phyloP scores from a whole-genome alignment of 2,113 vertebrate species.

The Amphilophus citrinellus region DNA sequence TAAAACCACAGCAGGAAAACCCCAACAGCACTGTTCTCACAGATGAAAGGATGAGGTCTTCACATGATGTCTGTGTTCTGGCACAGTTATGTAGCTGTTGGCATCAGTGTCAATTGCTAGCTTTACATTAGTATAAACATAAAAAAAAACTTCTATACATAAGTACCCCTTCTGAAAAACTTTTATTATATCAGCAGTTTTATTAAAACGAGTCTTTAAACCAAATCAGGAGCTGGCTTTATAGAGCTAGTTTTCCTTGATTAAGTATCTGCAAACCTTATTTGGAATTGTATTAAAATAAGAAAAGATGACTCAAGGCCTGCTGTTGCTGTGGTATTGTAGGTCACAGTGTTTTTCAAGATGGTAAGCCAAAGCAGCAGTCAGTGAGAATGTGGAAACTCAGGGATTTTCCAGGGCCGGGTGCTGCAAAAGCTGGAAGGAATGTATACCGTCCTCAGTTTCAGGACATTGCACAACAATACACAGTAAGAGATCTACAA shows the following conservation, averaged over 20 bases:
- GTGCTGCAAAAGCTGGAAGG: conserved; percentile 55
- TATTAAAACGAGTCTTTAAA: too few species aligned
- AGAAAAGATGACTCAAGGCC: conserved; percentile 1
- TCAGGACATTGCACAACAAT: conserved; percentile 39
- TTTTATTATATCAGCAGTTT: neutral
- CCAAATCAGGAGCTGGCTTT: neutral
- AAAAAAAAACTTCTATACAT: neutral
- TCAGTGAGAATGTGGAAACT: conserved; percentile 66
- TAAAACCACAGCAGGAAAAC: conserved; percentile 47
- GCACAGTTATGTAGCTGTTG: neutral
- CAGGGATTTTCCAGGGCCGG: conserved; percentile 80
- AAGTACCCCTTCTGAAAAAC: neutral
- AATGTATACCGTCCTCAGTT: conserved; percentile 51
- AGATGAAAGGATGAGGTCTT: conserved; percentile 29
- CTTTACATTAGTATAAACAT: neutral
- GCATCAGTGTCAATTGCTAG: neutral
- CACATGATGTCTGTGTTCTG: conserved; percentile 20
- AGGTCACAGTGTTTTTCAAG: conserved; percentile 26
- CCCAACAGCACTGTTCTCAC: conserved; percentile 22
- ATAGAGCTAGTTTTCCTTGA: neutral
- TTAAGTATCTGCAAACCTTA: neutral
- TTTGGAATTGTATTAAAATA: neutral
- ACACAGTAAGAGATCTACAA: conserved; percentile 6
- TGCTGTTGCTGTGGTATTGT: conserved; percentile 37
- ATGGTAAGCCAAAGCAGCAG: conserved; percentile 39